Base-by-base conservation (phyloP, 2,888 invertebrate species). In the Oconnorella tubifera region DNA sequence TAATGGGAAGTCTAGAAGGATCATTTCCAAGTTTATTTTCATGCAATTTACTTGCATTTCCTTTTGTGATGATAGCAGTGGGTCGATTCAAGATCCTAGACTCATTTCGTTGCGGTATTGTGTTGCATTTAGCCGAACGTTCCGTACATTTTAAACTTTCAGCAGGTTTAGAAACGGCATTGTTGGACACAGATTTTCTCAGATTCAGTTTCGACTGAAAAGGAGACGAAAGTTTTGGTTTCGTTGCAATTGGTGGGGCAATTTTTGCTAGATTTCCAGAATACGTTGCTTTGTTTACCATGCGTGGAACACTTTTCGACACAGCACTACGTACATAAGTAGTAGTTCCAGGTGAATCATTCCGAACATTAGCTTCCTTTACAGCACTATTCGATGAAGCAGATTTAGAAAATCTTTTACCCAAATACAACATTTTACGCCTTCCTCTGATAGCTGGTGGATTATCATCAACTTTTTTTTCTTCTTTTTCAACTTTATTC, bases 391-490 rank as follows among this genome's bases (percentile, higher is more conserved):
- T 40, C 10, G 40, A 40, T 40, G 40, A 40, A 19, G 40, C 40
- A 14, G 19, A 14, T 40, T 40, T 40, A 14, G 40, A 40, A 10
- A 40, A 10, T 19, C 10, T 40, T 40, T 40, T 40, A 10, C 10
- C 40, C 40, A 19, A 40, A 40, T 66, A 66, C 29, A 66, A 28
- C 6, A n/a, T 55, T 48, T 63, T 66, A 50, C 66, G 33, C n/a
- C 58, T 49, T 4, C 66, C 66, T 58, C 66, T 49, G 25, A 66
- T 53, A 3, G 28, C 62, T 49, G 56, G 56, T 1, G 62, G 62
- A 25, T 32, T 33, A 51, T 50, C 49, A 25, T n/a, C 48, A 2
- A 10, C 14, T 29, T 62, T 59, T 28, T 49, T 56, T 2, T 25
- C 40, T 14, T 57, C 49, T 27, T 58, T 33, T 6, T 31, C 25